These are phyloP conservation scores for Megaceryle maxima DNA, from an alignment of 2,113 vertebrate genomes.

Conservation along the genomic window DNA sequence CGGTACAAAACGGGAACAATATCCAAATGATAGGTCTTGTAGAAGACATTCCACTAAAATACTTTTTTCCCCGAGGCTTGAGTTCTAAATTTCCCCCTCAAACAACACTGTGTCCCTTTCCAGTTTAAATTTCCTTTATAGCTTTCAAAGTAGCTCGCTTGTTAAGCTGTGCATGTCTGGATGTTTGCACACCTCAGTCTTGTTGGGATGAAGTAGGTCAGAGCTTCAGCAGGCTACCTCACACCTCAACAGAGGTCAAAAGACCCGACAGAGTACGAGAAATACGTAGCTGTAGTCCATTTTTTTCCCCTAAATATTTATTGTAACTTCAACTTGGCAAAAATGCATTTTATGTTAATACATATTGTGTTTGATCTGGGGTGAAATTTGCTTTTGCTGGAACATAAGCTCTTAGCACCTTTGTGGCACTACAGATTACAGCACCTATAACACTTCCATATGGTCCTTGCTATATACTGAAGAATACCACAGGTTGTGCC, in stretches of 20 bases:
- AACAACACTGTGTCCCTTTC: background rate
- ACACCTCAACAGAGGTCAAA: background rate
- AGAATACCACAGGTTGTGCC: background rate
- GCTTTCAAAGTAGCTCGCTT: background rate
- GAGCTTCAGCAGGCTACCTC: background rate
- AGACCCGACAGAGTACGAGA: background rate
- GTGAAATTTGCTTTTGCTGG: background rate
- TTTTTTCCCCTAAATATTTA: background rate
- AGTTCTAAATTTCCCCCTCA: background rate
- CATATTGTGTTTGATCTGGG: background rate
- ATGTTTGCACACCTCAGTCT: background rate
- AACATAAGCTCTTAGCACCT: background rate
- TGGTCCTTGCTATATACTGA: background rate
- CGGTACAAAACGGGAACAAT: background rate
- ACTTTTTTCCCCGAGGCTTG: background rate
- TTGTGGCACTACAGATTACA: background rate
- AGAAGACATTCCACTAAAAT: background rate
- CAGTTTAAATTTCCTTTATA: background rate
- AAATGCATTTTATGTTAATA: background rate
- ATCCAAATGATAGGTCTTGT: background rate
- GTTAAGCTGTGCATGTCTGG: background rate
- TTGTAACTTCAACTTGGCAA: background rate
- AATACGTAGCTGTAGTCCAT: background rate
- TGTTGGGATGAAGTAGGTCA: background rate
- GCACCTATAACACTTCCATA: rapidly evolving